phyloP scores from a whole-genome alignment of 2,113 vertebrate genomes.

The Oxyruncus cristatus region DNA sequence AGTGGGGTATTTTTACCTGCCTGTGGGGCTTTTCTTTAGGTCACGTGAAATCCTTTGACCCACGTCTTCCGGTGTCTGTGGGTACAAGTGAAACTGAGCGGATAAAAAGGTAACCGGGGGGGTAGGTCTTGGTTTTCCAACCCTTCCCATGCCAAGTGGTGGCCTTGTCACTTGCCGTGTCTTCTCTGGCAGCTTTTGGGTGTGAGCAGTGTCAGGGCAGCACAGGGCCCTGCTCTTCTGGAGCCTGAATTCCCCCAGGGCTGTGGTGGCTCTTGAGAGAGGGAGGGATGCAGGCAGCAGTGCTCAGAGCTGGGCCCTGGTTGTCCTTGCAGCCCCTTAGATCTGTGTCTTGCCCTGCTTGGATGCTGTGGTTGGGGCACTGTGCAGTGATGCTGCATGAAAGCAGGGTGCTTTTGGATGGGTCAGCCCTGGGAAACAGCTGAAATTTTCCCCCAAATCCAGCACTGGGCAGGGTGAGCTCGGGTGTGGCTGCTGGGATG shows the following conservation, averaged over 20 bases:
- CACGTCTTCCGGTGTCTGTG: not conserved
- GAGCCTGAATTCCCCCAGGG: not conserved
- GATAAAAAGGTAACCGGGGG: fast-evolving
- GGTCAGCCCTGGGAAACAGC: not conserved
- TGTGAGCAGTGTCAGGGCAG: not conserved
- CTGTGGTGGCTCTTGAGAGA: not conserved
- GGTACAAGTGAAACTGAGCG: not conserved
- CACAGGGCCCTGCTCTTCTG: fast-evolving
- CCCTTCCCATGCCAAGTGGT: fast-evolving
- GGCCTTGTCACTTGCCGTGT: fast-evolving
- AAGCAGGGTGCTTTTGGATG: fast-evolving
- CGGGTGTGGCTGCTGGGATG: not conserved
- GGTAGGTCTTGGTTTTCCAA: not conserved
- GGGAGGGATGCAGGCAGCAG: not conserved
- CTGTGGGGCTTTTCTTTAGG: not conserved
- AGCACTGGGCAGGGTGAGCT: not conserved
- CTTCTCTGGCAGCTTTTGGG: not conserved
- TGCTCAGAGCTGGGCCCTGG: not conserved
- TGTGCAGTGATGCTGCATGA: fast-evolving
- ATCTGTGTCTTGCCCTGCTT: not conserved
- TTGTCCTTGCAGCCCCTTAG: not conserved
- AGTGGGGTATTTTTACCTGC: not conserved
- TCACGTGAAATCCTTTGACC: fast-evolving
- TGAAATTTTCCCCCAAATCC: not conserved
- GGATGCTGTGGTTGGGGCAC: not conserved